Base-by-base conservation (phyloP, 1,140 invertebrate species). In the Chymomyza costata region DNA sequence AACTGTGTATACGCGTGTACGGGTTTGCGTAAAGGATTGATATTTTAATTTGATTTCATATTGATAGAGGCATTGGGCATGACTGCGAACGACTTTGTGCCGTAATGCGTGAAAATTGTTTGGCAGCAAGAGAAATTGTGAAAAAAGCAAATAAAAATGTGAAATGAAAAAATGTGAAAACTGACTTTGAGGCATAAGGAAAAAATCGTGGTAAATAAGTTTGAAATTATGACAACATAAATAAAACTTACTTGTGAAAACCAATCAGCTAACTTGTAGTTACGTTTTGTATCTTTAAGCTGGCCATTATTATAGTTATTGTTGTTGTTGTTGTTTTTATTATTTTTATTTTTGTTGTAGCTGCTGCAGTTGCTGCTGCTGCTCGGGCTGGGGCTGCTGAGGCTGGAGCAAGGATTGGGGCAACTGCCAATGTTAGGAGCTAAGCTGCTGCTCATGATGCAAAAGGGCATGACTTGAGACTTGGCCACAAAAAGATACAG, bases 1-100 rank as follows among this genome's bases (percentile, higher is more conserved):
- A 17, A 28, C 17, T 15, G 25, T 39, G 1, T 47, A 37, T 37
- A 49, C 37, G 34, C 51, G 31, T 30, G 49, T 37, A 43, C 62
- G 40, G 50, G 17, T 65, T 18, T 39, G 30, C 34, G 32, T 41
- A 58, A 65, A 65, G 73, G 49, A 69, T 66, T 68, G 61, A 55
- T 55, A 65, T 52, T 80, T 80, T 80, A 80, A 80, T 80, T 80
- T 80, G 73, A 80, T 80, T 80, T 81, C 31, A 40, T 45, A 56
- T 40, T 55, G 60, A 59, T 63, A 65, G 51, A 50, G 49, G n/a
- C n/a, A n/a, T n/a, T n/a, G n/a, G n/a, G n/a, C 21, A 37, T 37
- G 31, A 25, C 16, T n/a, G 45, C 37, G 46, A 47, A 53, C 41
- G 41, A n/a, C 35, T 25, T 6, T 38, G 46, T 13, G 18, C 32